Base-by-base conservation (phyloP, 2,113 vertebrate genomes). In the Heloderma charlesbogerti region DNA sequence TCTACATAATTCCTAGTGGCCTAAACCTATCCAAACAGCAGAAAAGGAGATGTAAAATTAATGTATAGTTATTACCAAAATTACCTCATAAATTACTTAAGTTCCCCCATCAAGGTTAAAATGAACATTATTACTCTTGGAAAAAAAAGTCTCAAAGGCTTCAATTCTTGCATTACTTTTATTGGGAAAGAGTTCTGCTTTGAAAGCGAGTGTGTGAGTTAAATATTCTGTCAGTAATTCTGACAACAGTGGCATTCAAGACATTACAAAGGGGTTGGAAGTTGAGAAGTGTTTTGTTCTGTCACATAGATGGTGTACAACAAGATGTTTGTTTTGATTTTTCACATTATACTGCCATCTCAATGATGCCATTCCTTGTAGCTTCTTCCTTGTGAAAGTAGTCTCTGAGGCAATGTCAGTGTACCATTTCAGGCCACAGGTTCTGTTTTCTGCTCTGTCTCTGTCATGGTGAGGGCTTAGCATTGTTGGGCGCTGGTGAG, bases 31-130 rank as follows among this genome's bases (percentile, higher is more conserved):
- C 74, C 90, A 94, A 94, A 95, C 93, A 95, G 95, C 90, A 94
- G 91, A 94, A 94, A 91, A 84, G 71, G 84, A 89, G 87, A 95
- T 93, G 84, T 94, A 94, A 96, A 95, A 96, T 97, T 95, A 96
- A 96, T 96, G 95, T 93, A 92, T 95, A 91, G 92, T 96, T 95
- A 96, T 96, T 95, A 96, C 94, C 48, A 88, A 96, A 95, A 96
- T 96, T 92, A 86, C 92, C 94, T 95, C 92, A 90, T 90, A 93
- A 96, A 95, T 96, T 95, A 96, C 92, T 95, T 90, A 96, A 93
- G 89, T 88, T 74, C 90, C 72, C 83, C 89, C 93, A 90, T 78
- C 37, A 90, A 96, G 93, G 93, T 91, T 67, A 92, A 77, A 43
- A 94, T 75, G 87, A 94, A 69, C 84, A 60, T 95, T 89, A 80